Percentiles rank a stretch among this genome's conserved stretches.
These are phyloP conservation scores for Dromiciops gliroides DNA, from an alignment of 2,113 vertebrate species.

Conservation along the genomic window DNA sequence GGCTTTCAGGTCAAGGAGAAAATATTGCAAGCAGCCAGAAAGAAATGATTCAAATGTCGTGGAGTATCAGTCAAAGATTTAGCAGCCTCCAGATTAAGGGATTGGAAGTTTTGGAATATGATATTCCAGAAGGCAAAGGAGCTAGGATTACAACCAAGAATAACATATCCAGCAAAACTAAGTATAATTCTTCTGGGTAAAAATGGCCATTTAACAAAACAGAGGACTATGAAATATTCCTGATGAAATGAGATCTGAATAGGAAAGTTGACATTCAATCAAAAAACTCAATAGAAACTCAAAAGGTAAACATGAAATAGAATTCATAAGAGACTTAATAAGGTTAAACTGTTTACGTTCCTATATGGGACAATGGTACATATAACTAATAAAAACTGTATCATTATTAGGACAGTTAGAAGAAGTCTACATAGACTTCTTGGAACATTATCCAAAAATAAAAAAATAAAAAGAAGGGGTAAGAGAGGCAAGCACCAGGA, in stretches of 20 bases:
- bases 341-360: background rate
- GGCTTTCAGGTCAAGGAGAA: background rate
- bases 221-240: background rate
- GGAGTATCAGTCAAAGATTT: background rate
- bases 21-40: background rate
- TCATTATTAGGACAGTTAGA: background rate
- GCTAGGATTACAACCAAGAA: background rate
- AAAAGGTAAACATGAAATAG: background rate
- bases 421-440: background rate
- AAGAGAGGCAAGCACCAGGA: background rate
- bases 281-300: background rate
- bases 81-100: background rate
- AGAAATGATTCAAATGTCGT: background rate
- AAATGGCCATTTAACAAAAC: background rate
- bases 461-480: background rate
- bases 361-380: background rate
- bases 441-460: background rate
- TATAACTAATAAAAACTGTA: background rate
- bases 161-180: background rate
- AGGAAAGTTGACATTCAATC: background rate
- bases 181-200: background rate
- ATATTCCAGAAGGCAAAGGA: background rate
- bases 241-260: background rate
- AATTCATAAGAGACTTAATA: background rate
- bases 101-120: background rate